These are phyloP conservation scores for Lepus timidus DNA, from an alignment of 2,113 vertebrate genomes.

Conservation along the genomic window DNA sequence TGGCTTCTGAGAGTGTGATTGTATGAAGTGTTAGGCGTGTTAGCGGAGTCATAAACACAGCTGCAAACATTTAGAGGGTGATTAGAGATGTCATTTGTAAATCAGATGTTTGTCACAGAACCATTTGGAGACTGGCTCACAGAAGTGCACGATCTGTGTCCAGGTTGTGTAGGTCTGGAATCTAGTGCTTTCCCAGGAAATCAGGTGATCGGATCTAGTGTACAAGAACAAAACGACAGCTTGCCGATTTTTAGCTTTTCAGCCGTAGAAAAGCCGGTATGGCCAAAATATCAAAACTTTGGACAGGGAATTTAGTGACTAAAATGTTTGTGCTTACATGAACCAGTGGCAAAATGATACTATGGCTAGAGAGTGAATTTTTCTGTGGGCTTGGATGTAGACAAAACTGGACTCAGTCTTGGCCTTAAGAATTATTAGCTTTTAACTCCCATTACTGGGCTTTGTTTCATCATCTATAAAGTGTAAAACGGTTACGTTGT, in stretches of 20 bases:
- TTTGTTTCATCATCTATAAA: background rate
- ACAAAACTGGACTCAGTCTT: background rate
- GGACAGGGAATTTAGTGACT: background rate
- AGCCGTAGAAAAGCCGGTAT: background rate
- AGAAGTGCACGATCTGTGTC: background rate
- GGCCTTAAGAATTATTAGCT: background rate
- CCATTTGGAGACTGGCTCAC: slow-evolving; percentile 1
- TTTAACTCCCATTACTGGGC: background rate
- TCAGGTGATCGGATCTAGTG: background rate
- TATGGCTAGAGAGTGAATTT: background rate
- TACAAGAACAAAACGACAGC: background rate
- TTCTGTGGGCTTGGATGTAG: background rate
- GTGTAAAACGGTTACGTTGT: background rate
- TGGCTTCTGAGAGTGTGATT: background rate
- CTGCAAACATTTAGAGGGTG: slow-evolving; percentile 1
- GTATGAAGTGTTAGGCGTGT: slow-evolving; percentile 7
- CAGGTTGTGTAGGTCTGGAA: background rate
- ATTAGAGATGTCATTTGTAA: slow-evolving; percentile 34
- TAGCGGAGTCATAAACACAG: slow-evolving; percentile 41
- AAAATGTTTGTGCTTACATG: background rate
- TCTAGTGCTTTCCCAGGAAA: background rate
- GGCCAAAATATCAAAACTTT: background rate
- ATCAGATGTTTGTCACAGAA: background rate
- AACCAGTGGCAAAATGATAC: background rate
- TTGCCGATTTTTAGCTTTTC: slow-evolving; percentile 10